Percentiles rank a stretch among this genome's conserved stretches.
phyloP scores from a whole-genome alignment of 2,797 vertebrate species.

The Cyclura pinguis region DNA sequence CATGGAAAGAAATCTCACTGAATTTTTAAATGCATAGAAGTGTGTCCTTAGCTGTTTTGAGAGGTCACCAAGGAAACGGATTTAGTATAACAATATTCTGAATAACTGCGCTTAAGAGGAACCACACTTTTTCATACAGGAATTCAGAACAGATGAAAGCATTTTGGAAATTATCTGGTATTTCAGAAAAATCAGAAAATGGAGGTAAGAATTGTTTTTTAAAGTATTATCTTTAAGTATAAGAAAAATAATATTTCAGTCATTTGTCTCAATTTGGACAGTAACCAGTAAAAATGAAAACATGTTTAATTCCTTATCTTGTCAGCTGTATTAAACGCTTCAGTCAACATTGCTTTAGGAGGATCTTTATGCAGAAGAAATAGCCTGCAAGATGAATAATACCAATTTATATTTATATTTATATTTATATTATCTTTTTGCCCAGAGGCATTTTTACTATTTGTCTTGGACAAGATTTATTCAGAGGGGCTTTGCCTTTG shows the following conservation, averaged over 20 bases:
- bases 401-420: neutral
- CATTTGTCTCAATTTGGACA: neutral
- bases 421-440: neutral
- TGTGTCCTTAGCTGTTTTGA: neutral
- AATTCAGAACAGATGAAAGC: conserved; percentile 95
- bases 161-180: conserved; percentile 93
- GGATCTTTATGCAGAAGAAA: neutral
- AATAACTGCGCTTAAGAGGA: conserved; percentile 26
- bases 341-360: neutral
- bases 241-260: neutral
- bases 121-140: conserved; percentile 79
- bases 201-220: conserved; percentile 83
- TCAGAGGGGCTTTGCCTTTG: no score
- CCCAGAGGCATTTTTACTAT: neutral
- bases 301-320: neutral
- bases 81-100: conserved; percentile 2
- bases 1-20: no score
- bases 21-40: neutral
- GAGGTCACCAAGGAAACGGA: neutral
- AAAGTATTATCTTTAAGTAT: neutral
- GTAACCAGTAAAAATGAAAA: neutral
- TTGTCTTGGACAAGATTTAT: neutral
- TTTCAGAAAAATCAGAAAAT: conserved; percentile 97
- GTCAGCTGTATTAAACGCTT: neutral
- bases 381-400: neutral